Evolutionary conservation across 2,797 vertebrate species (phyloP).

Genomic region (Platyrinchus mystaceus): DNA sequence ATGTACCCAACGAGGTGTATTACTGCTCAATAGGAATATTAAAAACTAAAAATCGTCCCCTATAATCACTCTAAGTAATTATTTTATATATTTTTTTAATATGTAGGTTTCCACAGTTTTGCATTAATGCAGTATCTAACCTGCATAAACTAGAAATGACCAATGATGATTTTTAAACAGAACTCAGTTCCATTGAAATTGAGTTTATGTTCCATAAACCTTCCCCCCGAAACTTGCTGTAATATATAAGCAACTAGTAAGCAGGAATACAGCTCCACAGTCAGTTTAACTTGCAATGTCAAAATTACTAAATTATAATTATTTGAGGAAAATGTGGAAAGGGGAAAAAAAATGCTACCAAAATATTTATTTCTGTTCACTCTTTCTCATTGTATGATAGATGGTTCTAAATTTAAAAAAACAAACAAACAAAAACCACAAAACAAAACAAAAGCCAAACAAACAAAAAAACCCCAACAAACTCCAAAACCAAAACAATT

Average conservation of each 20-base stretch:
- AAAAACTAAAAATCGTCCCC: not conserved
- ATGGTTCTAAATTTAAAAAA: no score
- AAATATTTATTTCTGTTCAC: not conserved
- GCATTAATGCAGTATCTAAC: not conserved
- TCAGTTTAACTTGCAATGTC: not conserved
- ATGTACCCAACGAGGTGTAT: not conserved
- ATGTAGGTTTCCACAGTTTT: not conserved
- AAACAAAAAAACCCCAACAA: no score
- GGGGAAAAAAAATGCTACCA: not conserved
- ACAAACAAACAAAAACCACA: not conserved
- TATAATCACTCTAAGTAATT: not conserved
- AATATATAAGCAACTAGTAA: not conserved
- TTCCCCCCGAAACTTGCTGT: rapidly evolving
- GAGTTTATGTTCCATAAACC: not conserved
- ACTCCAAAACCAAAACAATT: no score
- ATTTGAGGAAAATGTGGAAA: not conserved
- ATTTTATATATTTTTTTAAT: not conserved
- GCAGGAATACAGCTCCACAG: not conserved
- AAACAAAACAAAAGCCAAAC: no score
- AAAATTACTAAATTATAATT: not conserved
- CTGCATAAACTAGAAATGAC: not conserved
- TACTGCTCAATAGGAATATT: not conserved
- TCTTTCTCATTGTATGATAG: not conserved
- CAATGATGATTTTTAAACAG: not conserved
- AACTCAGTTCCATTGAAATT: not conserved